These are phyloP conservation scores for Nemurella pictetii DNA, from an alignment of 2,888 invertebrate genomes.

Conservation along the genomic window DNA sequence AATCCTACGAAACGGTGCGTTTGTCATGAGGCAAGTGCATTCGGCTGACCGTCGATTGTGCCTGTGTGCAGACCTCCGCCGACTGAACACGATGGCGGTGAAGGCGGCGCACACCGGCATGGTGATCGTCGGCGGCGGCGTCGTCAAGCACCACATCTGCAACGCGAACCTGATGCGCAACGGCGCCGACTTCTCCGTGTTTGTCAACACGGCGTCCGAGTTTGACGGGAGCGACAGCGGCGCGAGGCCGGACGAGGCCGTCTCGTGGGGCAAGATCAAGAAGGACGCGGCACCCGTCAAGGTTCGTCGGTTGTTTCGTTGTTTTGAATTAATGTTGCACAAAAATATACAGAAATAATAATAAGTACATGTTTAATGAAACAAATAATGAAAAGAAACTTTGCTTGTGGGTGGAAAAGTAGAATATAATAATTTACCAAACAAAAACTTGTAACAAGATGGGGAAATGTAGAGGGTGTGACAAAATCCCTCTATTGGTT, in stretches of 20 bases:
- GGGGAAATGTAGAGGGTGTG: too few relatives aligned
- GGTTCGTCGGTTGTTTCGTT: constrained; percentile 53
- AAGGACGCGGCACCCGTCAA: constrained; percentile 88
- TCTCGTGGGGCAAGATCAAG: constrained; percentile 98
- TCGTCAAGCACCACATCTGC: constrained; percentile 99
- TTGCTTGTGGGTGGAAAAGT: too few relatives aligned
- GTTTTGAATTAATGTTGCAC: too few relatives aligned
- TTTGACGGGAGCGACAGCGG: constrained; percentile 98
- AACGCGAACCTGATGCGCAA: constrained; percentile 99
- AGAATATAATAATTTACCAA: too few relatives aligned
- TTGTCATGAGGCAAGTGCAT: too few relatives aligned
- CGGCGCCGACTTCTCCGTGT: constrained; percentile 95
- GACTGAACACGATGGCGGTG: constrained; percentile 92
- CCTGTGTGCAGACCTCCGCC: constrained; percentile 69
- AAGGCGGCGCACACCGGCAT: constrained; percentile 93
- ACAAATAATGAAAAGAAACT: too few relatives aligned
- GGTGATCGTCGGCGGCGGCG: constrained; percentile 93
- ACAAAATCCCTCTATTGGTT: too few relatives aligned
- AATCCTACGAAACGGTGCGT: too few relatives aligned
- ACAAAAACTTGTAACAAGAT: too few relatives aligned
- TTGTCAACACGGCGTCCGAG: constrained; percentile 92
- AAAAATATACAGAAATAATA: too few relatives aligned
- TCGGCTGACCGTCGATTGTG: neutral
- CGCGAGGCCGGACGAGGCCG: constrained; percentile 96
- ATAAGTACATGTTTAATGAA: too few relatives aligned